Conservation (phyloP, 2,113 vertebrate species). For the Heterotilapia buettikoferi region DNA sequence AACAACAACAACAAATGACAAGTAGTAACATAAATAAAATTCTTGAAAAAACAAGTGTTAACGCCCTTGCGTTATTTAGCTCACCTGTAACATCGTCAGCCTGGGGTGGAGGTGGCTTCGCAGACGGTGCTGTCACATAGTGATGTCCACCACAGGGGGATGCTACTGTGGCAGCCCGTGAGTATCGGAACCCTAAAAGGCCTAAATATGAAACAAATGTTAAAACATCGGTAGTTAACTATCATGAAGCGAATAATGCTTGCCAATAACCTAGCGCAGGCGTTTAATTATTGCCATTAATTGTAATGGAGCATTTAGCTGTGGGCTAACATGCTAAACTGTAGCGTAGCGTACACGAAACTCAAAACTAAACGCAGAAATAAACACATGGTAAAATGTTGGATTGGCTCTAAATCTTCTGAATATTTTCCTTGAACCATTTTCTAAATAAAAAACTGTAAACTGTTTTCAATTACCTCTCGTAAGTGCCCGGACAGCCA, state of each 20-base stretch:
- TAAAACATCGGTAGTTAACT: background rate
- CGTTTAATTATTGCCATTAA: background rate
- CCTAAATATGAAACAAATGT: slow-evolving; percentile 22
- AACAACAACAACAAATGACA: background rate
- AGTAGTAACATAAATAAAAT: background rate
- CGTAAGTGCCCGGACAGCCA: slow-evolving; percentile 55
- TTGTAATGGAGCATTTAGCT: background rate
- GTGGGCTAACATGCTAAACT: background rate
- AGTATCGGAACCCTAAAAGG: slow-evolving; percentile 29
- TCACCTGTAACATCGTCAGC: slow-evolving; percentile 33
- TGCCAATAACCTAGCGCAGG: background rate
- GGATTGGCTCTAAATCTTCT: background rate
- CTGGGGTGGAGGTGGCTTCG: background rate
- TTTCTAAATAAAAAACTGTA: background rate
- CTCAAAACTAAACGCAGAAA: background rate
- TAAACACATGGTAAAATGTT: background rate
- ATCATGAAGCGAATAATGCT: background rate
- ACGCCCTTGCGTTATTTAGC: background rate
- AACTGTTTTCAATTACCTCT: slow-evolving; percentile 51
- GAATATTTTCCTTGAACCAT: background rate
- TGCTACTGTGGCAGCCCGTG: background rate
- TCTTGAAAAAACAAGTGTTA: fast-evolving
- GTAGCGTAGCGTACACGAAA: background rate
- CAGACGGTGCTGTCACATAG: slow-evolving; percentile 31
- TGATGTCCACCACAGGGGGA: background rate